These are phyloP conservation scores for Apostichopus parvimensis DNA, from an alignment of 35 echinoderm and acorn worm genomes.

Conservation along the genomic window DNA sequence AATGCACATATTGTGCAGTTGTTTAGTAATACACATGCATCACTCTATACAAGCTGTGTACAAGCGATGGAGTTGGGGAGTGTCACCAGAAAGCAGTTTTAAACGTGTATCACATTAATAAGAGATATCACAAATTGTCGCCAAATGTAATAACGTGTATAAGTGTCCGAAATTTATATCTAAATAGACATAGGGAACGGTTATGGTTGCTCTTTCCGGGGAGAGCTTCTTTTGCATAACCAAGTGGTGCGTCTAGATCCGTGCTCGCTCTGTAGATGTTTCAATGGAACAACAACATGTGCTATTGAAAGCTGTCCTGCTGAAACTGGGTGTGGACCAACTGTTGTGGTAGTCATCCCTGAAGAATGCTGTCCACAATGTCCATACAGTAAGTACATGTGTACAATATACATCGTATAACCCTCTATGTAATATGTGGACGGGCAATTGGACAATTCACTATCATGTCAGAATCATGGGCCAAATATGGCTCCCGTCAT, in stretches of 20 bases:
- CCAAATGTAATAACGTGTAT: no score
- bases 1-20: no score
- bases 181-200: neutral
- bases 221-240: neutral
- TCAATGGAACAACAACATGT: neutral
- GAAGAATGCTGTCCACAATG: slow-evolving; percentile 16
- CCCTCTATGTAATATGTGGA: no score
- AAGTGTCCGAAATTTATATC: neutral
- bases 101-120: no score
- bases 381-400: neutral
- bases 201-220: neutral
- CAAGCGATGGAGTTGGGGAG: no score
- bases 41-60: no score
- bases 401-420: neutral
- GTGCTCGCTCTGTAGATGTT: neutral
- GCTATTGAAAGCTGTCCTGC: neutral
- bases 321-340: neutral
- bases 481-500: no score
- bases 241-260: neutral
- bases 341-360: neutral
- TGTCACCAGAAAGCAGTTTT: no score
- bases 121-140: no score
- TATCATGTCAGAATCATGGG: no score
- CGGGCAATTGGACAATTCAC: no score
- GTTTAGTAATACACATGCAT: no score